Evolutionary conservation across 1,140 invertebrate species (phyloP).

Genomic region (Pantala flavescens): DNA sequence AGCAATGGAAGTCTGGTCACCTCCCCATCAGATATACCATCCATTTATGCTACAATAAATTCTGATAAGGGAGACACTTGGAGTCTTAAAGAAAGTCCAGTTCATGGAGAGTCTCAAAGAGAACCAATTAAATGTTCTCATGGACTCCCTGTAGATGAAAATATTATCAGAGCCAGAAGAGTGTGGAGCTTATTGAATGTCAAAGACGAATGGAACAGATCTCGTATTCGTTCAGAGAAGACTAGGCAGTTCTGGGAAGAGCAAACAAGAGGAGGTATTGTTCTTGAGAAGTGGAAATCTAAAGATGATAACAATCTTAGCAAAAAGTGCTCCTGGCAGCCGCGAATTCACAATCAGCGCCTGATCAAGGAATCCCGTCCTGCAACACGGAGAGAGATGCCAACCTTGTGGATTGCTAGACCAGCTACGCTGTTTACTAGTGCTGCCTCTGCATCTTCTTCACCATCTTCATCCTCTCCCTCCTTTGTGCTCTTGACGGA

Average conservation of each 20-base stretch:
- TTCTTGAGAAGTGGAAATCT: not conserved
- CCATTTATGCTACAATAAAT: not conserved
- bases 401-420: not conserved
- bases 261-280: not conserved
- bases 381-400: not conserved
- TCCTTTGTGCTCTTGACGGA: conserved; percentile 68
- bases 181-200: not conserved
- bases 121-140: not conserved
- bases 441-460: conserved; percentile 27
- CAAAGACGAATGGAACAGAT: not conserved
- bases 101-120: not conserved
- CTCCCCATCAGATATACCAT: not conserved
- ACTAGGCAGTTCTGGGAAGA: not conserved
- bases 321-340: not conserved
- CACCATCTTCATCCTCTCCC: conserved; percentile 56
- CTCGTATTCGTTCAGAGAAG: not conserved
- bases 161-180: not conserved
- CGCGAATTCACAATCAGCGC: conserved; percentile 48
- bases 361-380: conserved; percentile 32
- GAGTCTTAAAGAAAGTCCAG: not conserved
- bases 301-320: not conserved
- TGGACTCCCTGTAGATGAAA: not conserved
- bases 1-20: not conserved
- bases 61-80: not conserved
- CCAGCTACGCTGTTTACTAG: not conserved